These are phyloP conservation scores for Pandemis cinnamomeana DNA, from an alignment of 2,888 invertebrate species.

Conservation along the genomic window DNA sequence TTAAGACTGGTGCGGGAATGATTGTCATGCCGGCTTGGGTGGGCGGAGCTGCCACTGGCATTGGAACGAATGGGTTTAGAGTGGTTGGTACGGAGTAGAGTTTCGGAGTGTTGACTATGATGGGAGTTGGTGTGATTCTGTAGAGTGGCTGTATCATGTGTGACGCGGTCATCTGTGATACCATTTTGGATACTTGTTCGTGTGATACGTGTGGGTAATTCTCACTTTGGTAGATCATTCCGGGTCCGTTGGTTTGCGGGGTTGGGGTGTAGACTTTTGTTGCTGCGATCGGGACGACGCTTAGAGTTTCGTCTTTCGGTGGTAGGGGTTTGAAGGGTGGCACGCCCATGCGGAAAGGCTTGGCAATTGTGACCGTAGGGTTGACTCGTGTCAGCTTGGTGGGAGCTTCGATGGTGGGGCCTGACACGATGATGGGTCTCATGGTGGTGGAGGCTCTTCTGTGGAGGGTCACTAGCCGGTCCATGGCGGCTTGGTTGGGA, in stretches of 20 bases:
- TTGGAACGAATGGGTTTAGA: constrained; percentile 82
- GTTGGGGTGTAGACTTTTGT: constrained; percentile 69
- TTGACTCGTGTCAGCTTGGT: constrained; percentile 42
- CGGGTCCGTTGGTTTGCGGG: constrained; percentile 71
- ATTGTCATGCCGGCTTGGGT: constrained; percentile 66
- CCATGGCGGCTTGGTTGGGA: constrained; percentile 73
- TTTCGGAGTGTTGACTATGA: constrained; percentile 63
- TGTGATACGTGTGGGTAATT: constrained; percentile 67
- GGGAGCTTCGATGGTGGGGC: constrained; percentile 59
- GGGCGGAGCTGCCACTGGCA: constrained; percentile 64
- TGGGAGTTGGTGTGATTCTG: constrained; percentile 70
- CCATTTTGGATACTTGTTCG: constrained; percentile 76
- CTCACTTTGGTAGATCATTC: constrained; percentile 78
- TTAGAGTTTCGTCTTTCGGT: constrained; percentile 83
- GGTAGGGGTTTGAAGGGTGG: constrained; percentile 93
- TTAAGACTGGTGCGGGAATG: constrained; percentile 71
- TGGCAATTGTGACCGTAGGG: constrained; percentile 73
- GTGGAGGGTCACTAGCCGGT: constrained; percentile 68
- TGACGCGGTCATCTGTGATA: constrained; percentile 76
- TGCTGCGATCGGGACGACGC: constrained; percentile 76
- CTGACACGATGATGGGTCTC: constrained; percentile 72
- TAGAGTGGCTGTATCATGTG: constrained; percentile 64
- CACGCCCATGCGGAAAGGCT: constrained; percentile 85
- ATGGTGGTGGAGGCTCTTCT: constrained; percentile 67
- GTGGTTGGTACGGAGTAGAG: constrained; percentile 82